Percentiles rank a stretch among this genome's conserved stretches.
phyloP scores from a whole-genome alignment of 2,113 vertebrate genomes.

The Coracopsis vasa region DNA sequence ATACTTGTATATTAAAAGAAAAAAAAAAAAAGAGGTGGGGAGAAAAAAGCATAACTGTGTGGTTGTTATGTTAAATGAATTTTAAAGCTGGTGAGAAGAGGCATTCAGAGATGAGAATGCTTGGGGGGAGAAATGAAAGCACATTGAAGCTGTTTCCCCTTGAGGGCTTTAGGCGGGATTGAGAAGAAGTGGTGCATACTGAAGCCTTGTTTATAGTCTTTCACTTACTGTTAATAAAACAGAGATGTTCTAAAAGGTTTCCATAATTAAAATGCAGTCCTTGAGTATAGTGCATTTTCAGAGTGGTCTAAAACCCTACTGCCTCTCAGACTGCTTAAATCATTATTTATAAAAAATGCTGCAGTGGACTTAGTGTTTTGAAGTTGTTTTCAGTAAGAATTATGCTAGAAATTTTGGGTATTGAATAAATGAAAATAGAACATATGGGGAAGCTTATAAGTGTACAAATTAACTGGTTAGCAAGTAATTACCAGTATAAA shows the following conservation, averaged over 20 bases:
- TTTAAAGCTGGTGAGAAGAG: conserved; percentile 48
- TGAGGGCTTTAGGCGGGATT: conserved; percentile 40
- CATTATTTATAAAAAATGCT: conserved; percentile 19
- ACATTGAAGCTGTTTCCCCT: conserved; percentile 17
- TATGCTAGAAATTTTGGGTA: conserved; percentile 27
- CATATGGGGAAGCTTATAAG: conserved; percentile 16
- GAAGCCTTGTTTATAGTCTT: conserved; percentile 62
- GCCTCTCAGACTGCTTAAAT: conserved; percentile 43
- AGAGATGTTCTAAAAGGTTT: conserved; percentile 66
- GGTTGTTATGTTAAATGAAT: conserved; percentile 59
- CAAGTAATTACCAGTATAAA: conserved; percentile 73
- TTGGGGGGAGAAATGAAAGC: conserved; percentile 40
- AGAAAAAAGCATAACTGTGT: conserved; percentile 18
- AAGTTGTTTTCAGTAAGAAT: conserved; percentile 7
- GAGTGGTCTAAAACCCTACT: conserved; percentile 16
- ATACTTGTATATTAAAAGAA: not conserved
- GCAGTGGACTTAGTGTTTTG: not conserved
- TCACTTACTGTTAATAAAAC: conserved; percentile 68
- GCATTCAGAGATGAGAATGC: conserved; percentile 51
- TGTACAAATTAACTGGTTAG: conserved; percentile 55
- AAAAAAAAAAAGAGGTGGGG: accelerated
- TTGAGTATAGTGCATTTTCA: conserved; percentile 36
- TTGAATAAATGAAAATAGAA: conserved; percentile 55
- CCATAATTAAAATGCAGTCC: conserved; percentile 65
- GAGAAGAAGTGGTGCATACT: conserved; percentile 57